Evolutionary conservation across 2,888 invertebrate genomes (phyloP).

Genomic region (Metalampra italica): DNA sequence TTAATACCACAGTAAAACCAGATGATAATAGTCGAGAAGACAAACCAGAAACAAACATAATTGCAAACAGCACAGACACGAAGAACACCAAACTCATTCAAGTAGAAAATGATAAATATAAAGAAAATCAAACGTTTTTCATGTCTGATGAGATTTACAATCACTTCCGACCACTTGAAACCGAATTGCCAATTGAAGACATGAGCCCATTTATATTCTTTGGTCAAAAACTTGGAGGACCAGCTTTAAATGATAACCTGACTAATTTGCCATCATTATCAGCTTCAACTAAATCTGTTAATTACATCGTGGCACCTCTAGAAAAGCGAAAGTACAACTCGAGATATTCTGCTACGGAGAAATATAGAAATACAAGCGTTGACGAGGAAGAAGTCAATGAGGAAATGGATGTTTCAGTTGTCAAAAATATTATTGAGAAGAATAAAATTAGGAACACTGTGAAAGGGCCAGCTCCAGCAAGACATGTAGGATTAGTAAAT

Average conservation of each 20-base stretch:
- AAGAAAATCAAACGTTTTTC: constrained; percentile 73
- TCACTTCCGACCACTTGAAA: constrained; percentile 81
- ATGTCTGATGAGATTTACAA: constrained; percentile 82
- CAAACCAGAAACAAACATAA: constrained; percentile 47
- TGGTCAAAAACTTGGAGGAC: constrained; percentile 80
- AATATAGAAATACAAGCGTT: constrained; percentile 67
- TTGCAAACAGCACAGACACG: constrained; percentile 55
- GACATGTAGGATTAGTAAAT: constrained; percentile 65
- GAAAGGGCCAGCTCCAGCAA: constrained; percentile 70
- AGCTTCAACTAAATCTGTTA: constrained; percentile 71
- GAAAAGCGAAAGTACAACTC: constrained; percentile 69
- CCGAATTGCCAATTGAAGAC: constrained; percentile 81
- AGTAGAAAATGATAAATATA: constrained; percentile 57
- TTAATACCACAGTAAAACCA: constrained; percentile 26
- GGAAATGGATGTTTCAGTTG: constrained; percentile 80
- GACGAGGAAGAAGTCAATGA: constrained; percentile 78
- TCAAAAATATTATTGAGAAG: constrained; percentile 72
- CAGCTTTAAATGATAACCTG: constrained; percentile 58
- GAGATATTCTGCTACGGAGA: constrained; percentile 68
- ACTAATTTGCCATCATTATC: constrained; percentile 66
- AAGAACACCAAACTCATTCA: constrained; percentile 46
- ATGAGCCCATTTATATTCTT: constrained; percentile 85
- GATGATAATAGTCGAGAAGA: constrained; percentile 39
- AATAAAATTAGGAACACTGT: constrained; percentile 73
- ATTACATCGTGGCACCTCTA: constrained; percentile 57